A percentile compares a stretch with the other conserved stretches of the same genome.
These are phyloP conservation scores for Phalera bucephala DNA, from an alignment of 2,888 invertebrate genomes.

Conservation along the genomic window DNA sequence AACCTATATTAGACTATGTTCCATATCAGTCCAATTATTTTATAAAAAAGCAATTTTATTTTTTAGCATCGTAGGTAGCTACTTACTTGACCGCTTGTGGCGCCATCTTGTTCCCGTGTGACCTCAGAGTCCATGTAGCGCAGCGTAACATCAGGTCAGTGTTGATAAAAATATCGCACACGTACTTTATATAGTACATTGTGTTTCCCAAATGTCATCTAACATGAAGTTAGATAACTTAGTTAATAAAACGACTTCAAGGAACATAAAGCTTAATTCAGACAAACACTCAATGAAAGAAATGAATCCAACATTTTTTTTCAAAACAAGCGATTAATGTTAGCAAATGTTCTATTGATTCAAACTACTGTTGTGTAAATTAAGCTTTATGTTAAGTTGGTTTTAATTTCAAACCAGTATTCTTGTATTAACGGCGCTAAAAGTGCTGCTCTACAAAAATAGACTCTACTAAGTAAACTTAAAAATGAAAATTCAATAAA, in stretches of 20 bases:
- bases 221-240: constrained; percentile 16
- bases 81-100: constrained; percentile 52
- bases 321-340: constrained; percentile 19
- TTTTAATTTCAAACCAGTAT: constrained; percentile 24
- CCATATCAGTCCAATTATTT: constrained; percentile 63
- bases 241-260: constrained; percentile 11
- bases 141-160: constrained; percentile 12
- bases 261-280: constrained; percentile 25
- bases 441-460: constrained; percentile 35
- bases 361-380: constrained; percentile 36
- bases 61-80: constrained; percentile 46
- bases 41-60: constrained; percentile 32
- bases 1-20: constrained; percentile 56
- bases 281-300: constrained; percentile 12
- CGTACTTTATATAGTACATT: constrained; percentile 25
- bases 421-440: constrained; percentile 49
- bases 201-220: constrained; percentile 9
- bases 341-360: constrained; percentile 21
- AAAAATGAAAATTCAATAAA: constrained; percentile 17
- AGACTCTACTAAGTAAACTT: constrained; percentile 29
- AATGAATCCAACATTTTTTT: constrained; percentile 8
- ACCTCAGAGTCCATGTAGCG: constrained; percentile 28
- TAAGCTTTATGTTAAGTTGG: constrained; percentile 35
- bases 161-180: constrained; percentile 15
- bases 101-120: constrained; percentile 46